Evolutionary conservation across 2,888 invertebrate species (phyloP).

Genomic region (Exephanes ischioxanthus): DNA sequence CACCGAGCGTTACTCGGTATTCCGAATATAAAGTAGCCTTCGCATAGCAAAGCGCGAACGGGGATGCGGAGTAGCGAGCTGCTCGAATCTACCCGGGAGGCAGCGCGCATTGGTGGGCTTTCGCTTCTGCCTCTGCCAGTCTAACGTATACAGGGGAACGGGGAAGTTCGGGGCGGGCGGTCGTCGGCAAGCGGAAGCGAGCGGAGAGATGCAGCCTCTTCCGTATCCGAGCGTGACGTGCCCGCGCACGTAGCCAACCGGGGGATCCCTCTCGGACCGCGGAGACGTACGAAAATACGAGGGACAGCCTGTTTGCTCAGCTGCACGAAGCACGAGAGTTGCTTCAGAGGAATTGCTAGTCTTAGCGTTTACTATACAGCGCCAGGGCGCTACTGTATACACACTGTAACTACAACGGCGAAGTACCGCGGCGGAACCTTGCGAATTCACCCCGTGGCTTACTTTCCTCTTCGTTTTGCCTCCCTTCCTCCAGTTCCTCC

Average conservation of each 20-base stretch:
- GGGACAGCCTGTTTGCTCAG: slow-evolving; percentile 72
- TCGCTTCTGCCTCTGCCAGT: slow-evolving; percentile 28
- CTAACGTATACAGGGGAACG: slow-evolving; percentile 46
- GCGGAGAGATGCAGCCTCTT: slow-evolving; percentile 52
- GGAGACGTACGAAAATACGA: slow-evolving; percentile 69
- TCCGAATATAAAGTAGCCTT: slow-evolving; percentile 78
- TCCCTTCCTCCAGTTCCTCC: slow-evolving; percentile 29
- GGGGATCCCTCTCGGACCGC: slow-evolving; percentile 61
- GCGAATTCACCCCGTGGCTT: slow-evolving; percentile 52
- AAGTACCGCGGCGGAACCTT: slow-evolving; percentile 18
- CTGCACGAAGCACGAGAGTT: slow-evolving; percentile 65
- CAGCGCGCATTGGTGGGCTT: slow-evolving; percentile 41
- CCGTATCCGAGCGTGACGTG: slow-evolving; percentile 54
- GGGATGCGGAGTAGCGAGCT: slow-evolving; percentile 45
- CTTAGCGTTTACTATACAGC: slow-evolving; percentile 55
- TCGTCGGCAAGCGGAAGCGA: slow-evolving; percentile 40
- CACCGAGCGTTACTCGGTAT: slow-evolving; percentile 71
- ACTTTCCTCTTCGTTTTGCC: slow-evolving; percentile 36
- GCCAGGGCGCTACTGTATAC: slow-evolving; percentile 15
- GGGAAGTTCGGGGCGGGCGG: slow-evolving; percentile 50
- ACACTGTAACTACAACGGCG: slow-evolving; percentile 15
- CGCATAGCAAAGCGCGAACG: slow-evolving; percentile 51
- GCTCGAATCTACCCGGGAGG: slow-evolving; percentile 24
- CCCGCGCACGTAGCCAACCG: slow-evolving; percentile 50
- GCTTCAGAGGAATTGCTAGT: slow-evolving; percentile 63